Percentiles rank a stretch among this genome's conserved stretches.
Conservation (phyloP, 2,113 vertebrate species). For the Pelmatolapia mariae region DNA sequence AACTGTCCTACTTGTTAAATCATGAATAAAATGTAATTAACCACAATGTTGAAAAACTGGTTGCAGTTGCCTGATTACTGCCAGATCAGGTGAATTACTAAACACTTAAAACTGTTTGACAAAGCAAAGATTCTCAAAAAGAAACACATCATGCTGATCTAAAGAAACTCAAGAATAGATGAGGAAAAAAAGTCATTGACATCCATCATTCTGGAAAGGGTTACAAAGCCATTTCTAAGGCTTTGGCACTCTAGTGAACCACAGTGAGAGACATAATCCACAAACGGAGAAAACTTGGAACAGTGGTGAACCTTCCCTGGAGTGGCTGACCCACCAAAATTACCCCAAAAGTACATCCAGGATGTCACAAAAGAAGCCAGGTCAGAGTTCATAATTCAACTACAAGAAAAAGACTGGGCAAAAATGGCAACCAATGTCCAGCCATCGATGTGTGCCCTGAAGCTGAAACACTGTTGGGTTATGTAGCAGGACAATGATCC, state of each 20-base stretch:
- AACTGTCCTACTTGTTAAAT: neutral
- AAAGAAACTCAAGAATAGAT: neutral
- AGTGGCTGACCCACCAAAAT: neutral
- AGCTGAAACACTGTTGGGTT: neutral
- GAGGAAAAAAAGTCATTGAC: neutral
- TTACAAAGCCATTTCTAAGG: neutral
- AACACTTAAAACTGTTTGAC: neutral
- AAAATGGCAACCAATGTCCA: neutral
- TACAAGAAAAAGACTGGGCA: neutral
- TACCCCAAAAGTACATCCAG: neutral
- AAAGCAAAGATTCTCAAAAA: neutral
- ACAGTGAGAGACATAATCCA: neutral
- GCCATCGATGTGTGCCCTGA: neutral
- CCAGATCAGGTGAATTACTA: neutral
- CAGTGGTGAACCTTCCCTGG: neutral
- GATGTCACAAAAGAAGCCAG: neutral
- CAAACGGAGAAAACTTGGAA: neutral
- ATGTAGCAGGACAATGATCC: neutral
- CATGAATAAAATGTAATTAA: neutral
- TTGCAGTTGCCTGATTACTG: neutral
- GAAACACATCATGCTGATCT: neutral
- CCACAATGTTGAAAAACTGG: neutral
- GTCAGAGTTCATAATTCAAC: neutral
- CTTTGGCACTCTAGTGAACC: neutral
- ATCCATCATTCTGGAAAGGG: neutral